These are phyloP conservation scores for Drosophila paranaensis DNA, from an alignment of 2,888 invertebrate genomes.

Conservation along the genomic window DNA sequence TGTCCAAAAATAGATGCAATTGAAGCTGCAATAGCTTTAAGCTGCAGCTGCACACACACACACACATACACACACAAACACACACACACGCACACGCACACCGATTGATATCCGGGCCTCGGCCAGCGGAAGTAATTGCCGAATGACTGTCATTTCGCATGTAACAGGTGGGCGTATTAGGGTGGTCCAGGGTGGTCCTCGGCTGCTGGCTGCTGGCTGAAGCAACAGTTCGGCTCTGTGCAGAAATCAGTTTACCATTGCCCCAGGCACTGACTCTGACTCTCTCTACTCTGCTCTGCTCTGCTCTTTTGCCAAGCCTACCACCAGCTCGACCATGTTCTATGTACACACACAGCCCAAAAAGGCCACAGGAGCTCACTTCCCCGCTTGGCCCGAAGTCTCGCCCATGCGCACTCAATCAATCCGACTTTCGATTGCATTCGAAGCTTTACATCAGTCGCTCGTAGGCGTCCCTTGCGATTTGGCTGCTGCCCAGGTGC, in stretches of 20 bases:
- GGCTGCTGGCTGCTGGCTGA: slow-evolving; percentile 19
- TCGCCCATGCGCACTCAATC: slow-evolving; percentile 48
- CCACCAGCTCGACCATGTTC: background rate
- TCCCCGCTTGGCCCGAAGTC: slow-evolving; percentile 1
- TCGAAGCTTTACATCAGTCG: slow-evolving; percentile 35
- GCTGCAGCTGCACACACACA: slow-evolving; percentile 11
- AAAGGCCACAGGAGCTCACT: background rate
- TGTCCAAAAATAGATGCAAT: slow-evolving; percentile 49
- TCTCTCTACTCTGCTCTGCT: slow-evolving; percentile 21
- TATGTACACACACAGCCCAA: slow-evolving; percentile 4
- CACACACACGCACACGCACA: background rate
- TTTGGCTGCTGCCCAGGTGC: slow-evolving; percentile 39
- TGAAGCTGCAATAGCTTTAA: slow-evolving; percentile 34
- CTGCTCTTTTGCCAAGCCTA: slow-evolving; percentile 42
- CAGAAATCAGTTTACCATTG: slow-evolving; percentile 7
- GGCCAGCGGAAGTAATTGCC: slow-evolving; percentile 43
- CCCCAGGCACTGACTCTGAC: slow-evolving; percentile 37
- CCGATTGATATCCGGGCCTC: slow-evolving; percentile 2
- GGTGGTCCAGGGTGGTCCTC: slow-evolving; percentile 7
- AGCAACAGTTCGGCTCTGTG: slow-evolving; percentile 53
- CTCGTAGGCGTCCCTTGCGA: slow-evolving; percentile 9
- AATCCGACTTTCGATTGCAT: slow-evolving; percentile 30
- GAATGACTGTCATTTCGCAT: slow-evolving; percentile 38
- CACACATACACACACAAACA: background rate
- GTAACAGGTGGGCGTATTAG: slow-evolving; percentile 49